Base-by-base conservation (phyloP, 2,888 invertebrate species). In the Amblyjoppa fuscipennis region DNA sequence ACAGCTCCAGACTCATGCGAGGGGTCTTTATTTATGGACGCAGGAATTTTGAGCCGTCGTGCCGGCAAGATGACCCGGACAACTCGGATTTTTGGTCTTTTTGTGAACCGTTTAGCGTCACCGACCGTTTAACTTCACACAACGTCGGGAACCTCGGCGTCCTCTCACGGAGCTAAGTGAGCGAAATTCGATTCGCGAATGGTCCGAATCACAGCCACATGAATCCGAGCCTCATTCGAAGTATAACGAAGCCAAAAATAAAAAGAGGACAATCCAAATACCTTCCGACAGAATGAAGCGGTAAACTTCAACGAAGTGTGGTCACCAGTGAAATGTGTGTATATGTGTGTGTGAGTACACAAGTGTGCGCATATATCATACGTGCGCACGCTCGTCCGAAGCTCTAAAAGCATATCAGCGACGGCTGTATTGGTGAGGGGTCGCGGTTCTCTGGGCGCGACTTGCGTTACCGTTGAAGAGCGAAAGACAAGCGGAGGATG, bases 391-490 rank as follows among this genome's bases (percentile, higher is more conserved):
- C 13, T 5, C 6, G 1, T 13, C 2, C 7, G 31, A 45, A 68
- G 28, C 59, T 13, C 25, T 28, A 25, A 59, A 28, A 28, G 59
- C 13, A 28, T 28, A 28, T 28, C 11, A 59, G 59, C 11, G 56
- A 25, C 13, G 25, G 11, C n/a, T 41, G 73, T 59, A 73, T 64
- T 34, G 51, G 56, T 31, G 56, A 38, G 49, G 51, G 53, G 74
- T 38, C 49, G 25, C 31, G 34, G 61, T 64, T 64, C 3, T 31
- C 61, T 31, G 31, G 75, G 11, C 73, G 53, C 69, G 66, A 38
- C 70, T 76, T 76, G 75, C 45, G 28, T 41, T 66, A 68, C 75
- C 59, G 64, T 79, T 83, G 45, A 76, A 73, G 68, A 80, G 68
- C 59, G 49, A 56, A 71, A 49, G 73, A 61, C 38, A 51, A 81